These are phyloP conservation scores for Sphaeramia orbicularis DNA, from an alignment of 2,797 vertebrate genomes.

Conservation along the genomic window DNA sequence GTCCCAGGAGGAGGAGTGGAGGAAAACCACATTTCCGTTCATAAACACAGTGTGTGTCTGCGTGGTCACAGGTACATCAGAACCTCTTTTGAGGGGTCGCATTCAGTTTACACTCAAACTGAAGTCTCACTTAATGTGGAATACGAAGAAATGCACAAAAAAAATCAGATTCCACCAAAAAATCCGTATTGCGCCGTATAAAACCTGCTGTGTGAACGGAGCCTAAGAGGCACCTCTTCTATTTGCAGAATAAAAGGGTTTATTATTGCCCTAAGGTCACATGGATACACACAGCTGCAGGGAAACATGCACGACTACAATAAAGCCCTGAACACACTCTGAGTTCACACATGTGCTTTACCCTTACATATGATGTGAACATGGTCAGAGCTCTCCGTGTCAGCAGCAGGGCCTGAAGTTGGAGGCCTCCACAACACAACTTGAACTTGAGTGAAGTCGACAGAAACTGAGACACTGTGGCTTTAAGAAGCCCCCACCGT, in stretches of 20 bases:
- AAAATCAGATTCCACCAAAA: no score
- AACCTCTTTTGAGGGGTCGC: no score
- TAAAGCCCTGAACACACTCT: not conserved
- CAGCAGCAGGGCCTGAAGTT: conserved; percentile 47
- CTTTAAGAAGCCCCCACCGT: conserved; percentile 89
- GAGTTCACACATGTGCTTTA: not conserved
- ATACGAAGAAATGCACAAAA: no score
- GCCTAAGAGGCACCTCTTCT: conserved; percentile 9
- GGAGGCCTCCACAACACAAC: conserved; percentile 61
- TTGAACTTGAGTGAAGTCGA: conserved; percentile 79
- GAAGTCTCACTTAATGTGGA: no score
- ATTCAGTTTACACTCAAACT: no score
- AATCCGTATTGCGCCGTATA: no score
- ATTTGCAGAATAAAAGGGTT: conserved; percentile 1
- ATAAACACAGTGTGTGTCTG: no score
- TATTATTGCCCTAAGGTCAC: conserved; percentile 3
- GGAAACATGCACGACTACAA: conserved; percentile 5
- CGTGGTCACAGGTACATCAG: no score
- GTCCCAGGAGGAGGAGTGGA: no score
- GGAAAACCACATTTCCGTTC: no score
- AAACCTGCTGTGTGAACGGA: no score
- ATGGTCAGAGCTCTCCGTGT: not conserved
- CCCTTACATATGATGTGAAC: not conserved
- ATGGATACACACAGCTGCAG: no score
- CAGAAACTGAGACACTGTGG: conserved; percentile 62